A percentile compares a stretch with the other conserved stretches of the same genome.
phyloP scores from a whole-genome alignment of 2,888 invertebrate genomes.

The Lamproptera curius region DNA sequence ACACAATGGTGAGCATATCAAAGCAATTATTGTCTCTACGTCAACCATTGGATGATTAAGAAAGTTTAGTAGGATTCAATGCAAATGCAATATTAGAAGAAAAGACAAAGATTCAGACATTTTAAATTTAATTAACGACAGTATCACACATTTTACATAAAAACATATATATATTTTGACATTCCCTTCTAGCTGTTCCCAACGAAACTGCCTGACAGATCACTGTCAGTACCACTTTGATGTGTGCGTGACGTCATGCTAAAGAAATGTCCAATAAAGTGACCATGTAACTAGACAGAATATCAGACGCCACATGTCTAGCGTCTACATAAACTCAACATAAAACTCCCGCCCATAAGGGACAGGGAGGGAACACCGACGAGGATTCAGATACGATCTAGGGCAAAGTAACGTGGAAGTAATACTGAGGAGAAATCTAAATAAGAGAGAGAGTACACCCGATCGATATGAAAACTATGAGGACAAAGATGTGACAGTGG shows the following conservation, averaged over 20 bases:
- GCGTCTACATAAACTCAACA: slow-evolving; percentile 37
- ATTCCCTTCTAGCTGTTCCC: slow-evolving; percentile 50
- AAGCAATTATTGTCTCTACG: no score
- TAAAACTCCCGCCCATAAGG: slow-evolving; percentile 34
- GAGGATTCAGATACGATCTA: slow-evolving; percentile 45
- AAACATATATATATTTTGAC: no score
- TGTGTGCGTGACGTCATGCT: slow-evolving; percentile 43
- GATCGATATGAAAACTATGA: slow-evolving; percentile 44
- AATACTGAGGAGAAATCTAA: slow-evolving; percentile 53
- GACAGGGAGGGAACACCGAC: slow-evolving; percentile 33
- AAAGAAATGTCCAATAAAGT: slow-evolving; percentile 59
- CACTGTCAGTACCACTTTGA: slow-evolving; percentile 60
- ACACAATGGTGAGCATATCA: no score
- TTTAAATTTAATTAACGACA: no score
- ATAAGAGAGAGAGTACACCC: slow-evolving; percentile 44
- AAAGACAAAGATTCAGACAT: no score
- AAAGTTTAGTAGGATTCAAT: no score
- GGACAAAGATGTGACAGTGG: slow-evolving; percentile 35
- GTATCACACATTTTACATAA: no score
- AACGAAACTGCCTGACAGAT: slow-evolving; percentile 43
- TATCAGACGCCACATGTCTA: slow-evolving; percentile 39
- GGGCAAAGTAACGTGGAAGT: slow-evolving; percentile 37
- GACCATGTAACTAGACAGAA: slow-evolving; percentile 38
- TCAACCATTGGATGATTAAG: no score
- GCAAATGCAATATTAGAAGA: no score